Base-by-base conservation (phyloP, 2,888 invertebrate species). In the Copidosoma aretas region DNA sequence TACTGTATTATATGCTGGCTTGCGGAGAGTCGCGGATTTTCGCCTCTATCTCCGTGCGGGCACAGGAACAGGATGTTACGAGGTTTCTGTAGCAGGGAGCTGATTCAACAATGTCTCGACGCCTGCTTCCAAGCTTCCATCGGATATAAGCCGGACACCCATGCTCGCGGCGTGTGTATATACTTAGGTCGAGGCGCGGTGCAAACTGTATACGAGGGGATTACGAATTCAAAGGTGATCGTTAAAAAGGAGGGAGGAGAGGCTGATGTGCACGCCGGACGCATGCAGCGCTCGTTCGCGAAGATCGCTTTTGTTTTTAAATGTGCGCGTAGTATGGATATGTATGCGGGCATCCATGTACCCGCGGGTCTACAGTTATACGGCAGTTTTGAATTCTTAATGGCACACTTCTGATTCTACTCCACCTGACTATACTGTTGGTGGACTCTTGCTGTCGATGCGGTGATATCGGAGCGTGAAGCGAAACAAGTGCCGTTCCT, bases 161-260 rank as follows among this genome's bases (percentile, higher is more conserved):
- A 2, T 46, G 43, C 17, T 46, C 32, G n/a, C n/a, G n/a, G n/a
- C n/a, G n/a, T n/a, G n/a, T n/a, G n/a, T n/a, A n/a, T n/a, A 46
- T 46, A 46, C 32, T n/a, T 32, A 32, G 4, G 32, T 32, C 8
- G 32, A 32, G 32, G 32, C 8, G 32, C 32, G 8, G 32, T 32
- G 43, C 43, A 46, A 46, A 17, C 43, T 17, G 3, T 46, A 15
- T 17, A 17, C 4, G 15, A 12, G 43, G 43, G 3, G 12, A 17
- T 46, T 46, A 46, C 43, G 49, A 46, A 68, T 63, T 59, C 43
- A 17, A 54, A 62, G 64, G 14, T 22, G 43, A 2, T 60, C 57
- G 57, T 68, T 53, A 64, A 64, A 64, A 68, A 39, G 41, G 41
- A 56, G 32, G 56, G 39, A 25, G 46, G 54, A 49, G 32, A 58